Evolutionary conservation across 2,113 vertebrate genomes (phyloP), one percentile per base, ranked within the genome.

Genomic region (Pseudonaja textilis): DNA sequence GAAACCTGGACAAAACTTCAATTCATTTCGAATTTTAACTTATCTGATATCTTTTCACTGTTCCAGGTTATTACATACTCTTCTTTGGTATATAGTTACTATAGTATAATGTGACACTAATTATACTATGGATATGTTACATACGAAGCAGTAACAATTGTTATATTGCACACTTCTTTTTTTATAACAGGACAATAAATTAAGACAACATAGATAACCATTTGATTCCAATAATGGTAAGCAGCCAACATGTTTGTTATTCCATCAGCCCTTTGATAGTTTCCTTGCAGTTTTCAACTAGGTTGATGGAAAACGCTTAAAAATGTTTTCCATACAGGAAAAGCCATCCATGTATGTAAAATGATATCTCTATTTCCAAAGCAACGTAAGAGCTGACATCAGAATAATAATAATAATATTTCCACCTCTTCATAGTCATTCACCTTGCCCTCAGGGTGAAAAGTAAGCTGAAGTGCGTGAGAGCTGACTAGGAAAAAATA

Each of bases 251-350:
- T 29, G 29, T 92, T 64, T 57, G 50, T 89, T 89, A 25, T 89
- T 89, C 34, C 87, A 89, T 57, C 87, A 89, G 50, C 16, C 9
- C 25, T 88, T 69, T 56, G 59, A 88, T 52, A 89, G 61, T 45
- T 74, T 64, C 25, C 23, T 64, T 89, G 16, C 74, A 89, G 5
- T 92, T 89, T 81, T 92, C 39, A 89, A 81, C 18, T 34, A 56
- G 74, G 91, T n/a, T 88, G 50, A 81, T 92, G 87, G 87, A 92
- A 92, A 92, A 92, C 56, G 25, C 87, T 88, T 23, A 56, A 85
- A 86, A 69, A 45, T 45, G 25, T 92, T 92, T 92, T 89, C 91
- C 87, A 89, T 89, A 56, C 34, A 92, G 91, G 87, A 92, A 81
- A 92, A 92, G 52, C 34, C 2, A 23, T 54, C 16, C 50, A n/a